phyloP scores from a whole-genome alignment of 2,797 vertebrate genomes.

The Gila robusta region DNA sequence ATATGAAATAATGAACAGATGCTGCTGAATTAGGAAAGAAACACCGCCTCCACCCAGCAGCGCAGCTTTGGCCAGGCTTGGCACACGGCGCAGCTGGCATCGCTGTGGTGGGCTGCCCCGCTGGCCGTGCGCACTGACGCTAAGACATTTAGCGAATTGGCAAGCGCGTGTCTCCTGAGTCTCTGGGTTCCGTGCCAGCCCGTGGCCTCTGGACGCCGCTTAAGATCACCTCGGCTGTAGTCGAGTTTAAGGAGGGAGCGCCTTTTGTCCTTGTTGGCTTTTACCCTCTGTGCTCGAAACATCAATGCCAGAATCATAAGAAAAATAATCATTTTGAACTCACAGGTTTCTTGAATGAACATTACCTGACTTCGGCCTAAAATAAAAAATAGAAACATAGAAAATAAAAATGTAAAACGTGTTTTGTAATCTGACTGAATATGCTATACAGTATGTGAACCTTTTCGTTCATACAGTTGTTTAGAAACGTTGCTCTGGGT shows the following conservation, averaged over 20 bases:
- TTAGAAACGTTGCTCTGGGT: not conserved
- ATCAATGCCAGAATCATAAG: slow-evolving; percentile 3
- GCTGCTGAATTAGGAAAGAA: slow-evolving; percentile 91
- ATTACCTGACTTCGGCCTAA: not conserved
- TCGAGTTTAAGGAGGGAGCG: slow-evolving; percentile 61
- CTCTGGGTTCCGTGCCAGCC: slow-evolving; percentile 67
- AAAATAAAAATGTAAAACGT: not conserved
- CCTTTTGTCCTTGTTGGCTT: slow-evolving; percentile 50
- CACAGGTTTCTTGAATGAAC: not conserved
- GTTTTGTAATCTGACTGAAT: not conserved
- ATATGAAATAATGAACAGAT: slow-evolving; percentile 90
- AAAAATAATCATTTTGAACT: not conserved
- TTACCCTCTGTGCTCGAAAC: slow-evolving; percentile 46
- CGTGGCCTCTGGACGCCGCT: slow-evolving; percentile 61
- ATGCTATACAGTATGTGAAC: not conserved
- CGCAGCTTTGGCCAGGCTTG: slow-evolving; percentile 80
- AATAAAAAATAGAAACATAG: not conserved
- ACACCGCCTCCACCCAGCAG: slow-evolving; percentile 89
- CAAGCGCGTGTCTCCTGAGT: slow-evolving; percentile 69
- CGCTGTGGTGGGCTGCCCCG: slow-evolving; percentile 69
- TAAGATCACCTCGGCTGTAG: slow-evolving; percentile 55
- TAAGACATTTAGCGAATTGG: slow-evolving; percentile 85
- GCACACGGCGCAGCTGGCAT: slow-evolving; percentile 81
- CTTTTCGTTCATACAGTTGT: not conserved
- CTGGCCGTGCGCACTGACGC: slow-evolving; percentile 76